Conservation (phyloP, 2,797 vertebrate species). For the Neosilurus mollespiculum region DNA sequence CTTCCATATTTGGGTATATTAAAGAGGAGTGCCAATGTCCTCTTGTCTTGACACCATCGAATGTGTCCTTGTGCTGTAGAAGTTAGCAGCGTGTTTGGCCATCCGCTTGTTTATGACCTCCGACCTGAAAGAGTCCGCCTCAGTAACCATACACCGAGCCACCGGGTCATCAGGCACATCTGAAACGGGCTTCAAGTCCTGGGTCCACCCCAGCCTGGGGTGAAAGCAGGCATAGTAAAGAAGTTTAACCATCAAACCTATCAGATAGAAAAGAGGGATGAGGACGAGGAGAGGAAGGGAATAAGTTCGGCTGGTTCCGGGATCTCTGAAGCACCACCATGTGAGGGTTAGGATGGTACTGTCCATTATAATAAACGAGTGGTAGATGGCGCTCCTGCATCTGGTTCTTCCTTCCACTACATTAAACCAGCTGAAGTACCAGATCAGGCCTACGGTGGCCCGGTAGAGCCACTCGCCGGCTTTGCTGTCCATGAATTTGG, state of each 20-base stretch:
- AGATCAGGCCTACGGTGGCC: slow-evolving; percentile 82
- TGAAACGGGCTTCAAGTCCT: slow-evolving; percentile 17
- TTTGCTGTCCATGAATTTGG: slow-evolving; percentile 82
- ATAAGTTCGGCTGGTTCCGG: slow-evolving; percentile 56
- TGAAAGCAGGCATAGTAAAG: slow-evolving; percentile 87
- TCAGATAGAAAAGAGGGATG: slow-evolving; percentile 69
- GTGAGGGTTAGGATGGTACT: slow-evolving; percentile 70
- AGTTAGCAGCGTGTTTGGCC: slow-evolving; percentile 63
- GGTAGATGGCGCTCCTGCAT: slow-evolving; percentile 81
- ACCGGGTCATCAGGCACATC: slow-evolving; percentile 63
- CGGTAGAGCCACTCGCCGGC: slow-evolving; percentile 85
- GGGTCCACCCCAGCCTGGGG: slow-evolving; percentile 70
- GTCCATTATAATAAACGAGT: slow-evolving; percentile 79
- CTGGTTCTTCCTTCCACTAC: slow-evolving; percentile 80
- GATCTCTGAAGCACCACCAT: slow-evolving; percentile 72
- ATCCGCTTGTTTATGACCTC: slow-evolving; percentile 70
- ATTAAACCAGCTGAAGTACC: slow-evolving; percentile 98
- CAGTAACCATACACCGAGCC: slow-evolving; percentile 39
- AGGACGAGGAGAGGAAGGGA: slow-evolving; percentile 47
- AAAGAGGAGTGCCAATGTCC: slow-evolving; percentile 62
- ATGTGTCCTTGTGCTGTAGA: slow-evolving; percentile 56
- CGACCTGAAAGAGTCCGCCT: slow-evolving; percentile 47
- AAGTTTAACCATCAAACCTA: slow-evolving; percentile 78
- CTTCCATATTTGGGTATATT: slow-evolving; percentile 30
- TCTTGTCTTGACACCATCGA: neutral